Evolutionary conservation across 2,888 invertebrate genomes (phyloP).

Genomic region (Coelogynopora nodosa): DNA sequence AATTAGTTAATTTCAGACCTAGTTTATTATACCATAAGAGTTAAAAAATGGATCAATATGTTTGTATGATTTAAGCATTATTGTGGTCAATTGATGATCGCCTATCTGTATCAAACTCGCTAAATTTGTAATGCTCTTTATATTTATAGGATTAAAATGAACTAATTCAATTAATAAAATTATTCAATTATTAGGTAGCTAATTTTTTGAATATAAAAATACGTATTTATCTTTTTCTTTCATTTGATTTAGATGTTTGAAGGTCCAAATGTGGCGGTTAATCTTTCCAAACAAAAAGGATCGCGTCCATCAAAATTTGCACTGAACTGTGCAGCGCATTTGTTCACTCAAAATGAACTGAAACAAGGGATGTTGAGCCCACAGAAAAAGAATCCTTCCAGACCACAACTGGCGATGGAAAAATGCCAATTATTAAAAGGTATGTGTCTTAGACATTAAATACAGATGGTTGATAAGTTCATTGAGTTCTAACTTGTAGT

Average conservation of each 20-base stretch:
- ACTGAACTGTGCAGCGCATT: background rate
- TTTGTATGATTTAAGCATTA: background rate
- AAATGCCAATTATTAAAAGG: constrained; percentile 27
- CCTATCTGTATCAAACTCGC: background rate
- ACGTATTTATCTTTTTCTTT: background rate
- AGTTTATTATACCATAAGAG: too few relatives aligned
- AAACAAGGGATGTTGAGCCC: constrained; percentile 20
- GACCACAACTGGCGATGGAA: background rate
- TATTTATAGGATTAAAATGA: background rate
- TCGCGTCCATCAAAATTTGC: constrained; percentile 28
- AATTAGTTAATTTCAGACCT: too few relatives aligned
- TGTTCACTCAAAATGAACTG: background rate
- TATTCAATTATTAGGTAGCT: background rate
- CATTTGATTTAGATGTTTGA: constrained; percentile 18
- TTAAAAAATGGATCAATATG: background rate
- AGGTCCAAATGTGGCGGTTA: background rate
- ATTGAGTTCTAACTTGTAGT: constrained; percentile 14
- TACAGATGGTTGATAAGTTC: background rate
- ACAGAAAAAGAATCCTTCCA: constrained; percentile 8
- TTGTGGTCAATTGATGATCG: background rate
- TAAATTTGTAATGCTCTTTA: background rate
- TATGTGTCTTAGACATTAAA: constrained; percentile 27
- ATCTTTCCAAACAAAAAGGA: constrained; percentile 14
- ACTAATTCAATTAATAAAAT: background rate
- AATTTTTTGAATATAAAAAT: background rate